Evolutionary conservation across 2,888 invertebrate species (phyloP).

Genomic region (Volucella inanis): DNA sequence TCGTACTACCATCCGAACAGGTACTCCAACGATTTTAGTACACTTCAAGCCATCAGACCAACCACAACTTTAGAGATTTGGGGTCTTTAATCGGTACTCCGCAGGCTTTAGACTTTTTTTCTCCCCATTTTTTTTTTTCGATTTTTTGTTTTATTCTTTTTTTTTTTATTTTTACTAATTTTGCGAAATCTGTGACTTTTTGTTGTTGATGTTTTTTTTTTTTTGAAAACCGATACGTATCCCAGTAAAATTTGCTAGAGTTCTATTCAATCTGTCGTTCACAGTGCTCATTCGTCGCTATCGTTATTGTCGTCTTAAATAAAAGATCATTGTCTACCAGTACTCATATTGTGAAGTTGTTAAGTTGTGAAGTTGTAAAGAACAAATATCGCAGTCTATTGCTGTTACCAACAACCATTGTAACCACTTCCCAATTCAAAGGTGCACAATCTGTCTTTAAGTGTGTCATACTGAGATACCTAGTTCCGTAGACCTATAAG

Average conservation of each 20-base stretch:
- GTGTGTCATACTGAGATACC: conserved; percentile 59
- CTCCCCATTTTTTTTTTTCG: conserved; percentile 13
- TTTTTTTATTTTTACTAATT: conserved; percentile 16
- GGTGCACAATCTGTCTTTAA: conserved; percentile 58
- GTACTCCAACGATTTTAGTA: conserved; percentile 66
- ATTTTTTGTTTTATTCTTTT: conserved; percentile 19
- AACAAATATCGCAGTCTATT: conserved; percentile 54
- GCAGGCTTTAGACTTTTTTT: conserved; percentile 14
- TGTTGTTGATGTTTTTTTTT: neutral
- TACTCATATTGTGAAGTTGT: conserved; percentile 33
- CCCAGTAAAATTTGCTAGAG: conserved; percentile 28
- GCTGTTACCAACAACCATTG: conserved; percentile 37
- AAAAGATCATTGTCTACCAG: conserved; percentile 42
- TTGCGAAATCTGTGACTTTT: conserved; percentile 55
- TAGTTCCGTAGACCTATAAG: conserved; percentile 37
- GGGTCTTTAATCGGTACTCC: conserved; percentile 43
- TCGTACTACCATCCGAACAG: conserved; percentile 63
- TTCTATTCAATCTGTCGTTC: conserved; percentile 64
- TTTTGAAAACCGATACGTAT: conserved; percentile 52
- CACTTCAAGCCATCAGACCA: conserved; percentile 64
- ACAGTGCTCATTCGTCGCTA: conserved; percentile 60
- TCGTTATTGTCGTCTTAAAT: conserved; percentile 23
- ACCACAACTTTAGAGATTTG: conserved; percentile 64
- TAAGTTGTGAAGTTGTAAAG: conserved; percentile 55
- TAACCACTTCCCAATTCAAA: conserved; percentile 62